Base-by-base conservation (phyloP, 2,113 vertebrate genomes). In the Psittacula cyanocephala region DNA sequence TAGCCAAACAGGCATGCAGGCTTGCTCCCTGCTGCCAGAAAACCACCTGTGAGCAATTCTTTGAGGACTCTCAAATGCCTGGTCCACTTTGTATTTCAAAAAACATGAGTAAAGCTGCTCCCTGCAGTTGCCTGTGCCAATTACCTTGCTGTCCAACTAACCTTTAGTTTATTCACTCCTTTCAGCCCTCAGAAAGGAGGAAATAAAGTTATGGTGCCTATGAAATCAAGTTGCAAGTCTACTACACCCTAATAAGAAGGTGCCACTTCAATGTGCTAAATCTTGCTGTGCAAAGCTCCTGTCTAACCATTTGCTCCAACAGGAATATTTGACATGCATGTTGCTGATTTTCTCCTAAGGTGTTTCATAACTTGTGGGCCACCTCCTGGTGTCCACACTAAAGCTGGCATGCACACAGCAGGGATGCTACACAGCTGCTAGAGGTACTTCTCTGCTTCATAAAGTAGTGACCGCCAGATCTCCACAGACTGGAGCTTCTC, bases 361-460 rank as follows among this genome's bases (percentile, higher is more conserved):
- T 91, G 91, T 89, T 96, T 94, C 95, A 85, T 89, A 95, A 89
- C 70, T 23, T 65, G n/a, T 18, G n/a, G 49, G 70, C n/a, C 74
- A 74, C 87, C 85, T 89, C 78, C 81, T 65, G 53, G 67, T 6
- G 6, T n/a, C 65, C 3, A 1, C 59, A 11, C 64, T 25, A 39
- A 62, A 46, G 60, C 70, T 55, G 31, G 43, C 33, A 2, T 3
- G 23, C 86, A 52, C 78, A 80, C 78, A 80, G 81, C 81, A 79
- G 87, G 77, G 75, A 33, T 71, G 55, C 70, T 43, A 60, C 78
- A 79, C 81, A 89, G 70, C 67, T 85, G 59, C 72, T 88, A 19
- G 28, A 82, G 87, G 15, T 31, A 35, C 31, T 85, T 89, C 6
- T 1, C 37, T 27, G 1, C 41, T 89, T 84, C 72, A 49, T 62